Base-by-base conservation (phyloP, 1,140 invertebrate genomes). In the Lycorma delicatula region DNA sequence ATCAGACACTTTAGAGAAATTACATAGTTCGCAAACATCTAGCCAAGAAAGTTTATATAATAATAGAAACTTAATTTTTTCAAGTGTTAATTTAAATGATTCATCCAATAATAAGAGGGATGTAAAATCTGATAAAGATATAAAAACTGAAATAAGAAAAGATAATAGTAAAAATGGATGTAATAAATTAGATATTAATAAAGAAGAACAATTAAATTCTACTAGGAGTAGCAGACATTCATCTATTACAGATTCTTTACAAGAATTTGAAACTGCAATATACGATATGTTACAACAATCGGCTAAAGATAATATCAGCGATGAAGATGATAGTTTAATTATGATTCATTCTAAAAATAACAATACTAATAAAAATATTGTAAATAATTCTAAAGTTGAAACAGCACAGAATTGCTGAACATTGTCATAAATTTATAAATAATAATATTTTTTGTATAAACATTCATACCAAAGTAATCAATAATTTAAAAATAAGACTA, bases 261-360 rank as follows among this genome's bases (percentile, higher is more conserved):
- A 44, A 18, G 41, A 44, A 16, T 44, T 44, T 22, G 41, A 44
- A 44, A 20, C 41, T 3, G 23, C 16, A 16, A 44, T 44, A 7
- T 44, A 44, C 11, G 41, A 44, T 20, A 44, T 44, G 41, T 22
- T 44, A 22, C 41, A 44, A 13, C 16, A 44, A 16, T 44, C 41
- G 1, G 41, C 41, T 22, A 44, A 18, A 44, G 41, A 16, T 3
- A 44, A 44, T 11, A 22, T 22, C 13, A 44, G 41, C 16, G 41
- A 44, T 44, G 41, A 44, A 44, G 41, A 44, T 44, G 41, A 44
- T 44, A 44, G 41, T 22, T 44, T 44, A 20, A 44, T 44, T 44
- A 22, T 22, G 13, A 16, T 44, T 20, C 41, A 44, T 44, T 26
- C 28, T 51, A n/a, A 41, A 54, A 65, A 67, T n/a, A n/a, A n/a